These are phyloP conservation scores for Ruditapes philippinarum DNA, from an alignment of 1,140 invertebrate genomes.

Conservation along the genomic window DNA sequence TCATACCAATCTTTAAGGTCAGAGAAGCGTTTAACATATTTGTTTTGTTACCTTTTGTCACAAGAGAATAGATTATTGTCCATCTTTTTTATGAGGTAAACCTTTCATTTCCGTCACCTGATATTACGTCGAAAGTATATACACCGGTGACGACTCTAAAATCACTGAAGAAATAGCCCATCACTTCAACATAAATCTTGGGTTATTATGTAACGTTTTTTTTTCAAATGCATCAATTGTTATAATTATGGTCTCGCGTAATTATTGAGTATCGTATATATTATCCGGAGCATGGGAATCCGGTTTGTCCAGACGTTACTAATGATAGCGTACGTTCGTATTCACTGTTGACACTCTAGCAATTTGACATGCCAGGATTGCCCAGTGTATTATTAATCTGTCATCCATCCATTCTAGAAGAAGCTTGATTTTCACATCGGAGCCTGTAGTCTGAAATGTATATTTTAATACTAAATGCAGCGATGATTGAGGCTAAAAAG, in stretches of 20 bases:
- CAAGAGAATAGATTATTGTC: neutral
- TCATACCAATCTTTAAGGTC: neutral
- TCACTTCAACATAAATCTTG: slow-evolving; percentile 4
- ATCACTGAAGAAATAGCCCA: neutral
- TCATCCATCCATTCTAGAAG: neutral
- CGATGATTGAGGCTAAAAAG: neutral
- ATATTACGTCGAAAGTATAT: neutral
- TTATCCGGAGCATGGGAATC: neutral
- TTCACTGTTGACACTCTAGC: neutral
- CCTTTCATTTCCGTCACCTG: neutral
- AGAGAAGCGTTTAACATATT: neutral
- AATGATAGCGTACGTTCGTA: neutral
- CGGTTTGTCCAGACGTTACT: neutral
- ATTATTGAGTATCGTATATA: slow-evolving; percentile 2
- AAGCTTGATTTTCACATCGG: neutral
- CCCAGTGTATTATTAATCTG: neutral
- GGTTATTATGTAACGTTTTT: slow-evolving; percentile 26
- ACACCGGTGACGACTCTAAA: neutral
- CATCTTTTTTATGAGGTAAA: neutral
- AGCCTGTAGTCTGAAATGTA: neutral
- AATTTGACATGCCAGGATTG: neutral
- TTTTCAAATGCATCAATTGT: neutral
- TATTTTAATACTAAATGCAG: neutral
- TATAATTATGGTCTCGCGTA: neutral
- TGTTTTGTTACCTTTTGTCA: neutral